Evolutionary conservation across 2,888 invertebrate species (phyloP), one percentile per base, ranked within the genome.

Genomic region (Acanthoscelides obtectus): DNA sequence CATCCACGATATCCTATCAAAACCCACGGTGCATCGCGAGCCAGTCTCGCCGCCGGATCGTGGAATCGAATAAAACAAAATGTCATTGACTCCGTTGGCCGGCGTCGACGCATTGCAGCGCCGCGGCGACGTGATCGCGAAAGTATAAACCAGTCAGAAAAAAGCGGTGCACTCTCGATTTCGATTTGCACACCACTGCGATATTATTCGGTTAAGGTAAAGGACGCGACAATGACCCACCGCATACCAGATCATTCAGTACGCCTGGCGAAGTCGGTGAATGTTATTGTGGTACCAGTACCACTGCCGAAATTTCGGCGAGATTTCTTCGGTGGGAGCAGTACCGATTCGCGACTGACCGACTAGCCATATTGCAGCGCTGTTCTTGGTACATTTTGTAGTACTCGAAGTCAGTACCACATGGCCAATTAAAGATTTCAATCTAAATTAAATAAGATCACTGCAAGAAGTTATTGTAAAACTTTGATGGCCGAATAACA

Each of bases 201-300:
- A 45, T 80, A 80, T 81, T 80, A 80, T 81, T 82, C 81, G 81
- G 83, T 82, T 81, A 84, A 84, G 83, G 83, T 83, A 82, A 83
- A 83, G 84, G 83, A 83, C 84, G 80, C 80, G 84, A 81, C 83
- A 84, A 80, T 84, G 84, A 84, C 6, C 45, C n/a, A n/a, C 84
- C 84, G 82, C 78, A 79, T 64, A 72, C 69, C 66, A 21, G 66
- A 66, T 20, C 22, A 20, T 17, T 45, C 45, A 45, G 45, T 45
- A 45, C 69, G 25, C 70, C 72, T 73, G 45, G 8, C 17, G 8
- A 12, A 4, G 6, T 5, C 25, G 8, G 25, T 22, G 6, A 67
- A 19, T 22, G 27, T 68, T 68, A 22, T 68, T 68, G 22, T 69
- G 27, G 20, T 5, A 45, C 25, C 3, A 25, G 25, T 25, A 25